Conservation (phyloP, 2,797 vertebrate species). For the Sphenodon punctatus region DNA sequence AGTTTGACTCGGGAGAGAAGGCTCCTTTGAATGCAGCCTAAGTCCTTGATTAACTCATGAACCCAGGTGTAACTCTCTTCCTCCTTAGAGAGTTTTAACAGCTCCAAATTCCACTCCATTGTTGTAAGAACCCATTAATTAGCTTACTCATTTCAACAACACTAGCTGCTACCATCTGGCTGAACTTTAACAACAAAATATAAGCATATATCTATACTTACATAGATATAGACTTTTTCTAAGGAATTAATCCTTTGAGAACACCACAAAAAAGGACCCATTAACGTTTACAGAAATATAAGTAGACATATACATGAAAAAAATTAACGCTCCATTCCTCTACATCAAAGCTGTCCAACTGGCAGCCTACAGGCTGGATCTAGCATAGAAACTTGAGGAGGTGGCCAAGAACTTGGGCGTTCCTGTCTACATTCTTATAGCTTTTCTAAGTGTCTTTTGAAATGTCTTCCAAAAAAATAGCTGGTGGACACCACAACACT, state of each 20-base stretch:
- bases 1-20: too few relatives aligned
- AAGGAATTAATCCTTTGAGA: conserved; percentile 46
- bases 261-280: background rate
- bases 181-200: conserved; percentile 44
- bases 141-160: conserved; percentile 52
- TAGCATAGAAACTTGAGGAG: too few relatives aligned
- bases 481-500: conserved; percentile 7
- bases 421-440: background rate
- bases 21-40: too few relatives aligned
- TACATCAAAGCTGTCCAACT: too few relatives aligned
- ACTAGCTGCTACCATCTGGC: conserved; percentile 32
- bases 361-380: too few relatives aligned
- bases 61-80: conserved; percentile 36
- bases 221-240: background rate
- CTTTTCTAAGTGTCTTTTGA: background rate
- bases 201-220: background rate
- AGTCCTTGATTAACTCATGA: conserved; percentile 38
- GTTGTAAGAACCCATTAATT: conserved; percentile 56
- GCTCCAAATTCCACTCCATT: conserved; percentile 47
- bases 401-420: too few relatives aligned
- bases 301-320: conserved; percentile 8
- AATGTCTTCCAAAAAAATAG: conserved; percentile 38
- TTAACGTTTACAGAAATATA: conserved; percentile 32
- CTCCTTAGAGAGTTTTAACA: conserved; percentile 59
- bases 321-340: too few relatives aligned